These are phyloP conservation scores for Pontoporia blainvillei DNA, from an alignment of 2,113 vertebrate genomes.

Conservation along the genomic window DNA sequence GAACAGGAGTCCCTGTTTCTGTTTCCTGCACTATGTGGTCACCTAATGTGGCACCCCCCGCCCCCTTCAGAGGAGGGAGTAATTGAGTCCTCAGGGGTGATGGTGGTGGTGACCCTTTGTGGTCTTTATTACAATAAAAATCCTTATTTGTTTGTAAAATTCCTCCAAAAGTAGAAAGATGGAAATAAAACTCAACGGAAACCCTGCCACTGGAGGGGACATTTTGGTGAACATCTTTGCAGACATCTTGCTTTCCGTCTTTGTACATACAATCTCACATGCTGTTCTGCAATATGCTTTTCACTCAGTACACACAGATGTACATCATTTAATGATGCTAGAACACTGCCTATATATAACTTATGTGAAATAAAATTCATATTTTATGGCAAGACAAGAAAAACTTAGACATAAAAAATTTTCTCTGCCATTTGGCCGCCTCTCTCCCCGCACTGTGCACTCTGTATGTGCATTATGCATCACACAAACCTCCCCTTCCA, in stretches of 20 bases:
- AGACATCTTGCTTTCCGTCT: not conserved
- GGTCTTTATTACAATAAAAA: not conserved
- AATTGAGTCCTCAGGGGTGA: too few species aligned
- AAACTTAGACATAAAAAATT: not conserved
- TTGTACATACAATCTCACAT: not conserved
- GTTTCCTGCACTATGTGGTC: not conserved
- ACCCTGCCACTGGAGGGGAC: not conserved
- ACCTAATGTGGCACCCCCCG: not conserved
- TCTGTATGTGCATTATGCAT: accelerated
- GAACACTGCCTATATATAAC: not conserved
- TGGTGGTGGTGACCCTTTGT: not conserved
- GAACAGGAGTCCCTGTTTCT: not conserved
- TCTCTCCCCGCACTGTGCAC: not conserved
- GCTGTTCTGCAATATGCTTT: not conserved
- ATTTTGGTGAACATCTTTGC: not conserved
- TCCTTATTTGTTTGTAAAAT: not conserved
- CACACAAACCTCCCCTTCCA: not conserved
- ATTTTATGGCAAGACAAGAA: not conserved
- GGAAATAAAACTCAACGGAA: not conserved
- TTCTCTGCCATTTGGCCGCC: not conserved
- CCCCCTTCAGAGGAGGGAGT: not conserved
- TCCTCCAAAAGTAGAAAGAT: not conserved
- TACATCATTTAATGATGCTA: not conserved
- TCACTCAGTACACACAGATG: not conserved
- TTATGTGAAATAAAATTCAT: not conserved